phyloP scores from a whole-genome alignment of 2,113 vertebrate species.

The Barnardius zonarius region DNA sequence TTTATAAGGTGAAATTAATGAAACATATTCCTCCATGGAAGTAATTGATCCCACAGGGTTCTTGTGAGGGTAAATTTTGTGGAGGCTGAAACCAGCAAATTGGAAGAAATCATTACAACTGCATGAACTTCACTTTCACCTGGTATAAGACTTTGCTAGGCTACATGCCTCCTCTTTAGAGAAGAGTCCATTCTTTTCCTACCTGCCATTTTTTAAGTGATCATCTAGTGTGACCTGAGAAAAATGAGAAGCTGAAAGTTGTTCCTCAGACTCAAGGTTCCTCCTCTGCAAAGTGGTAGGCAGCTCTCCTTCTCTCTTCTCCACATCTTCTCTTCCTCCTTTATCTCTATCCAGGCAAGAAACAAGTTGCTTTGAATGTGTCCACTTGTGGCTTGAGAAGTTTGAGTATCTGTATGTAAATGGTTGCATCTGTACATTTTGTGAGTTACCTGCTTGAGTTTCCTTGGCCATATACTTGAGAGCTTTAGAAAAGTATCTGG shows the following conservation, averaged over 20 bases:
- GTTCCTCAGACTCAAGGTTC: background rate
- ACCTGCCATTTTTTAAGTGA: background rate
- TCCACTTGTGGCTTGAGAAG: background rate
- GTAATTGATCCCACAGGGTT: background rate
- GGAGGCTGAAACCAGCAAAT: background rate
- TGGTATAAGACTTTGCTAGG: background rate
- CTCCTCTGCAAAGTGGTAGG: background rate
- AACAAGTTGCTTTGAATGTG: background rate
- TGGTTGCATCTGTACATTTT: background rate
- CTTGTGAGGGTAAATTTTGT: background rate
- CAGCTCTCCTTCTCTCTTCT: background rate
- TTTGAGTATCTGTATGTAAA: background rate
- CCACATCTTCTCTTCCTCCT: background rate
- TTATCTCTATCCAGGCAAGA: background rate
- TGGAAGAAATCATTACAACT: background rate
- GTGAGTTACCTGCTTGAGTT: background rate
- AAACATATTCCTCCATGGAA: background rate
- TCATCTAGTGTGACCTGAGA: background rate
- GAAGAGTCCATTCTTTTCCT: background rate
- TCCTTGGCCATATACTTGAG: background rate
- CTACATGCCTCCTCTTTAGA: background rate
- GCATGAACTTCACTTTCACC: background rate
- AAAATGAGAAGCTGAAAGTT: background rate
- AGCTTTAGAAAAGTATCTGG: background rate
- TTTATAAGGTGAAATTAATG: background rate